These are phyloP conservation scores for Mactromeris polynyma DNA, from an alignment of 2,888 invertebrate genomes.

Conservation along the genomic window DNA sequence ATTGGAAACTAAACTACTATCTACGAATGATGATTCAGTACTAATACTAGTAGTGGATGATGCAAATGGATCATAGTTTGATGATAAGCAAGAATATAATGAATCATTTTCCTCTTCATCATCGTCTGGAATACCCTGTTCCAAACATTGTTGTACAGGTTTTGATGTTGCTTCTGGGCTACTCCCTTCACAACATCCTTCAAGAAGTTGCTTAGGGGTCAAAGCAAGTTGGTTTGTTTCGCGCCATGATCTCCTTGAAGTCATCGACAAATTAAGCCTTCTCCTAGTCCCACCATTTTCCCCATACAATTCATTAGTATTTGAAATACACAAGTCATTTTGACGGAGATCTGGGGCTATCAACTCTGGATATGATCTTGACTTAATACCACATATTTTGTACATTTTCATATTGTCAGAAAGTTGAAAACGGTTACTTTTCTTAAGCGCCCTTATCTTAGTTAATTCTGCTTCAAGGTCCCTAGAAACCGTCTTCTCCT, in stretches of 20 bases:
- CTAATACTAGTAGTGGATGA: not conserved
- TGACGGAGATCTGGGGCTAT: not conserved
- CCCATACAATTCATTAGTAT: not conserved
- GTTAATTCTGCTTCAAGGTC: not conserved
- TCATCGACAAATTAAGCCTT: not conserved
- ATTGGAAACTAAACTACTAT: slow-evolving; percentile 37
- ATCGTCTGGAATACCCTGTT: not conserved
- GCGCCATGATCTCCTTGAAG: not conserved
- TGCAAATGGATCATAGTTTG: not conserved
- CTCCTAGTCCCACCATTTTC: not conserved
- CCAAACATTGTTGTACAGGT: not conserved
- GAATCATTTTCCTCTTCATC: not conserved
- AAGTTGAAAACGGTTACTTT: not conserved
- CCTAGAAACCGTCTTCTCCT: not conserved
- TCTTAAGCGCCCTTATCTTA: not conserved
- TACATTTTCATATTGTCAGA: not conserved
- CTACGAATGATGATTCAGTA: not conserved
- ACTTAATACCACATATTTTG: not conserved
- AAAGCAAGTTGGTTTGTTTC: not conserved
- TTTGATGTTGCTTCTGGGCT: not conserved
- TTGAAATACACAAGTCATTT: not conserved
- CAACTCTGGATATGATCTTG: not conserved
- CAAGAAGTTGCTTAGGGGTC: not conserved
- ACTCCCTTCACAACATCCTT: not conserved
- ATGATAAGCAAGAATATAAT: not conserved